Evolutionary conservation across 2,888 invertebrate genomes (phyloP).

Genomic region (Noctua janthe): DNA sequence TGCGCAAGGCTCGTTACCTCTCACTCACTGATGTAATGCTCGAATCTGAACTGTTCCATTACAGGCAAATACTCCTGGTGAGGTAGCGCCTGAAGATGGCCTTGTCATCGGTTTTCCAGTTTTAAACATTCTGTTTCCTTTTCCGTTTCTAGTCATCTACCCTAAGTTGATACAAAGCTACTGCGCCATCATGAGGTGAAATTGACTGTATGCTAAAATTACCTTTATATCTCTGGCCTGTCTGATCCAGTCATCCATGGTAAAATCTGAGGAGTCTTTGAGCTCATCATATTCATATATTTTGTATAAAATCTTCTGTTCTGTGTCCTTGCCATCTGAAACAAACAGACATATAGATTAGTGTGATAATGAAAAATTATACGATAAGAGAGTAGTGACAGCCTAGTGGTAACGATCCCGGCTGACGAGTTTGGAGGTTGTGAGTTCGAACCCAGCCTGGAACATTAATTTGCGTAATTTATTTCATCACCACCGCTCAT

Average conservation of each 20-base stretch:
- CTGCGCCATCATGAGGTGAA: not conserved
- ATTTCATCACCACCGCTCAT: not conserved
- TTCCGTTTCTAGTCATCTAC: not conserved
- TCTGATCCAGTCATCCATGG: slow-evolving; percentile 96
- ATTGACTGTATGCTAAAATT: not conserved
- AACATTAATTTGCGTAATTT: too few species aligned
- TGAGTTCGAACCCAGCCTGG: not conserved
- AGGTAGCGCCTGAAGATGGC: too few species aligned
- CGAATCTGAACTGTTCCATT: too few species aligned
- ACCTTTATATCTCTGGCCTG: slow-evolving; percentile 97
- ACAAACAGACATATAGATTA: slow-evolving; percentile 39
- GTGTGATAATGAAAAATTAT: not conserved
- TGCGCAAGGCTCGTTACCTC: too few species aligned
- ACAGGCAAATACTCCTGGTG: too few species aligned
- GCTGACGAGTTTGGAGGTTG: not conserved
- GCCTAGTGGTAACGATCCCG: not conserved
- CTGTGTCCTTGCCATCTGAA: slow-evolving; percentile 88
- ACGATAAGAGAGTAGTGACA: not conserved
- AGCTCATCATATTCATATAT: slow-evolving; percentile 97
- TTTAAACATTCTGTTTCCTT: not conserved
- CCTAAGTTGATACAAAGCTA: not conserved
- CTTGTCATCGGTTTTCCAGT: too few species aligned
- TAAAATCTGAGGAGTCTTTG: slow-evolving; percentile 98
- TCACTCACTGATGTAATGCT: too few species aligned
- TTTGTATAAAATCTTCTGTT: slow-evolving; percentile 93